These are phyloP conservation scores for Stratiomys singularior DNA, from an alignment of 2,888 invertebrate genomes.

Conservation along the genomic window DNA sequence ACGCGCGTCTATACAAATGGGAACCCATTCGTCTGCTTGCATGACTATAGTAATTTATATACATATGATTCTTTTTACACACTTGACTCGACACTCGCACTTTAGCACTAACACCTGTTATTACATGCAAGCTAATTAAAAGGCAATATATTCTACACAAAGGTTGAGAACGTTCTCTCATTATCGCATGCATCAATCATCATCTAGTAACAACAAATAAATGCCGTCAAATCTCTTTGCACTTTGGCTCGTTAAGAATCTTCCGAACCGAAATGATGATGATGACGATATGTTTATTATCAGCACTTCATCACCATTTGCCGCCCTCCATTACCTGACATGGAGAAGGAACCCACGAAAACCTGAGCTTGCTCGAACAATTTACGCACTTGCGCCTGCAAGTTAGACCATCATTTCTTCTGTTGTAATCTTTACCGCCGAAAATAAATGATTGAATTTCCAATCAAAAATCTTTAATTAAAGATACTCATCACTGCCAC, in stretches of 20 bases:
- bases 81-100: too few relatives aligned
- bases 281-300: background rate
- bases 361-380: background rate
- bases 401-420: background rate
- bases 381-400: background rate
- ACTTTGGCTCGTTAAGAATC: background rate
- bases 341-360: background rate
- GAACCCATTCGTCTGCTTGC: too few relatives aligned
- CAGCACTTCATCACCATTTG: background rate
- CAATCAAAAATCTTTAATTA: background rate
- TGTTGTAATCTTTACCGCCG: background rate
- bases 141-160: background rate
- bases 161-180: background rate
- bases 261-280: background rate
- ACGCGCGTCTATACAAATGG: too few relatives aligned
- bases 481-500: background rate
- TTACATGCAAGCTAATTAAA: background rate
- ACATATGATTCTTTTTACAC: too few relatives aligned
- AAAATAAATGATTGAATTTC: background rate
- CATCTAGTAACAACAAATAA: background rate
- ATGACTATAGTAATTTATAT: too few relatives aligned
- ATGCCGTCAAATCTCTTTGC: slow-evolving; percentile 6
- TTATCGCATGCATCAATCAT: background rate
- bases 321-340: background rate
- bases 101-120: too few relatives aligned